These are phyloP conservation scores for Clistopyga incitator DNA, from an alignment of 2,888 invertebrate genomes.

Conservation along the genomic window DNA sequence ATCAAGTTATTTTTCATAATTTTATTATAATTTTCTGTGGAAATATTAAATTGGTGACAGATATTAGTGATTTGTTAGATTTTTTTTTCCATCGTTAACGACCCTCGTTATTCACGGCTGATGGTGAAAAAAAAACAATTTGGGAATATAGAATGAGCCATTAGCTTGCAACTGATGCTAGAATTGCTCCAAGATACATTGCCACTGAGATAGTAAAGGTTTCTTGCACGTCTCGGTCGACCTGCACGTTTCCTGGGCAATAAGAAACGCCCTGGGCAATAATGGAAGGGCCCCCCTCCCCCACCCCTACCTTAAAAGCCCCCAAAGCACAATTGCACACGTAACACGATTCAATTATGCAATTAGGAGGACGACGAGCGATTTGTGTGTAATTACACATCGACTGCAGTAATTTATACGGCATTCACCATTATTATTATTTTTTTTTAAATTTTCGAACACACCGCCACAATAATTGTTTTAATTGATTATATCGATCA, in stretches of 20 bases:
- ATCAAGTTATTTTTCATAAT: not conserved
- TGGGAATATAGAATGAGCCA: not conserved
- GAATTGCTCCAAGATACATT: constrained; percentile 5
- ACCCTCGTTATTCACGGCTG: not conserved
- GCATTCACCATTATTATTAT: constrained; percentile 2
- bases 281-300: constrained; percentile 29
- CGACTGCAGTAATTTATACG: constrained; percentile 10
- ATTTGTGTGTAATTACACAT: constrained; percentile 5
- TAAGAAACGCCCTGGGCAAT: constrained; percentile 46
- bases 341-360: constrained; percentile 48
- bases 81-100: not conserved
- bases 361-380: constrained; percentile 34
- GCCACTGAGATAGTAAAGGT: constrained; percentile 13
- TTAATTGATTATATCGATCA: not conserved
- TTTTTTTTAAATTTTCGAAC: not conserved
- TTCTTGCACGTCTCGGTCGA: constrained; percentile 43
- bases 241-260: constrained; percentile 35
- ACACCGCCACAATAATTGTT: not conserved
- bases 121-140: not conserved
- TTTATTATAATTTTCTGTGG: not conserved
- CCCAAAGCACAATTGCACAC: not conserved
- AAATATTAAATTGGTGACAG: constrained; percentile 1
- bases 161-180: constrained; percentile 16
- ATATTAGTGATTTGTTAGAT: not conserved
- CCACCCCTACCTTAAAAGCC: not conserved